Evolutionary conservation across 2,888 invertebrate genomes (phyloP), one percentile per base, ranked within the genome.

Genomic region (Oxyscelio sp.): DNA sequence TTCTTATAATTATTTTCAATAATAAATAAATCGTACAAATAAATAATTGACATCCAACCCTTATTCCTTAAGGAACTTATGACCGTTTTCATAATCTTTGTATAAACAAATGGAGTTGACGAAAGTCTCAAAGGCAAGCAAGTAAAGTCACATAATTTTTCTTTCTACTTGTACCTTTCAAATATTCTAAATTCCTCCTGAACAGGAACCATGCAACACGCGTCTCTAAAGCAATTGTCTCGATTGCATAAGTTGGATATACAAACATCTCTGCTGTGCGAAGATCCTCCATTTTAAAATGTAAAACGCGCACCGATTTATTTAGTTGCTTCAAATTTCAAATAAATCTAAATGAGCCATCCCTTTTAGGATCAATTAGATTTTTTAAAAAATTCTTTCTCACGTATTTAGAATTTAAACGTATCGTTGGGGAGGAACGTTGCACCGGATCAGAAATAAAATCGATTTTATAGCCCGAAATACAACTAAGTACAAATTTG

Each of bases 301-400:
- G 43, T 43, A 9, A 43, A 58, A 24, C 19, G 5, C 38, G 21
- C 3, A 61, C 13, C 19, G 45, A 61, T 17, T 43, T 40, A 24
- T 45, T 61, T 24, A 61, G n/a, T 27, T 61, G 40, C 17, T 61
- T 61, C 15, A 61, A 15, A 45, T 61, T 61, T 27, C n/a, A n/a
- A n/a, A n/a, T n/a, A n/a, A n/a, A n/a, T n/a, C n/a, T n/a, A n/a
- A n/a, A n/a, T n/a, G n/a, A 59, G 15, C 58, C 58, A 58, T 58
- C 58, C 27, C 34, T 58, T 19, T 58, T 59, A 34, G 43, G 40
- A 8, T n/a, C n/a, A n/a, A n/a, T n/a, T n/a, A n/a, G n/a, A n/a
- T n/a, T n/a, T n/a, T n/a, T n/a, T n/a, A n/a, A n/a, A n/a, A n/a
- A n/a, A n/a, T 59, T 59, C 0, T 43, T 40, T 8, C 8, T 21